Percentiles rank a stretch among this genome's conserved stretches.
Evolutionary conservation across 2,797 vertebrate genomes (phyloP).

Genomic region (Phalanger gymnotis): DNA sequence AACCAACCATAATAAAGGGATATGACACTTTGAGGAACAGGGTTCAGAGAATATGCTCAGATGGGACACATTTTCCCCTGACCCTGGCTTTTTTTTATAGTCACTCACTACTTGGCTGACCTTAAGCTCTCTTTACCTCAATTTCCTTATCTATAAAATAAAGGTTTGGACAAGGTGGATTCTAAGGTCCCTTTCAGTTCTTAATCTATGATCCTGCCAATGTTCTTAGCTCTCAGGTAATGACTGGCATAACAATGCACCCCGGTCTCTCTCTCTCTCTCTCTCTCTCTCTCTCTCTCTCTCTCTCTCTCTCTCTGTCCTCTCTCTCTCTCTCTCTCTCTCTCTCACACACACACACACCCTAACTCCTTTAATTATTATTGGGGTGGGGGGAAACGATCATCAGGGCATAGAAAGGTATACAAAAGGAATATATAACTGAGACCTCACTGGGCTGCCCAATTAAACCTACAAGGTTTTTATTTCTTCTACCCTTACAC

Average conservation of each 20-base stretch:
- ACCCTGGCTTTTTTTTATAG: not conserved
- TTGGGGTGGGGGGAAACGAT: fast-evolving
- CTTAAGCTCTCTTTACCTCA: not conserved
- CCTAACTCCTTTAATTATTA: not conserved
- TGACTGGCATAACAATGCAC: not conserved
- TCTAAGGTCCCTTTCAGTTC: not conserved
- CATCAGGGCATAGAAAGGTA: not conserved
- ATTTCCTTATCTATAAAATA: not conserved
- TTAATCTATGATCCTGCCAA: not conserved
- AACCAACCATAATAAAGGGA: not conserved
- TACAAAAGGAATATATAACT: not conserved
- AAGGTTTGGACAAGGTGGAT: not conserved
- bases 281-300: too few species aligned
- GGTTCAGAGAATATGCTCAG: not conserved
- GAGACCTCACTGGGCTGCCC: not conserved
- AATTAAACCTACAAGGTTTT: not conserved
- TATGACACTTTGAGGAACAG: not conserved
- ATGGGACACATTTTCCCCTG: not conserved
- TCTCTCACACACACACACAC: too few species aligned
- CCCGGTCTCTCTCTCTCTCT: too few species aligned
- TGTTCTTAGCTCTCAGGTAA: not conserved
- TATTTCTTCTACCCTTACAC: not conserved
- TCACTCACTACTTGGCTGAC: not conserved
- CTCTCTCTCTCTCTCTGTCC: too few species aligned
- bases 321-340: too few species aligned